Conservation (phyloP, 1,140 invertebrate genomes). For the Hirudo medicinalis region DNA sequence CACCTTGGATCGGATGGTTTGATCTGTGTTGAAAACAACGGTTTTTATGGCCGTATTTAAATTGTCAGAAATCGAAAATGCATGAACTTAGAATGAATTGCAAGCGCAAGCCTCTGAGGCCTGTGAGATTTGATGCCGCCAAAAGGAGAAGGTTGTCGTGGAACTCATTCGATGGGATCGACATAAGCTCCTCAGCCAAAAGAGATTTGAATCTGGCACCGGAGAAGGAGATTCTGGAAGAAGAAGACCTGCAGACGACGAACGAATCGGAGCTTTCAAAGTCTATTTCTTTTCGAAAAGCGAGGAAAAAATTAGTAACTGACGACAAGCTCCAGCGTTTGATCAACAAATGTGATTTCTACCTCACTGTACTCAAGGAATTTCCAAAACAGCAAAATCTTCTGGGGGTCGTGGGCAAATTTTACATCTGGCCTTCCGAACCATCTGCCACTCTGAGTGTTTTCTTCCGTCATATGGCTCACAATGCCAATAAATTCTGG, state of each 20-base stretch:
- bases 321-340: slow-evolving; percentile 1
- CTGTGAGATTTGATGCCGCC: slow-evolving; percentile 27
- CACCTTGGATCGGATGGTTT: too few species aligned
- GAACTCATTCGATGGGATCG: slow-evolving; percentile 29
- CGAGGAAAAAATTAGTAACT: not conserved
- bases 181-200: slow-evolving; percentile 26
- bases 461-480: slow-evolving; percentile 37
- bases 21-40: not conserved
- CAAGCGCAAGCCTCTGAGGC: slow-evolving; percentile 31
- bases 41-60: not conserved
- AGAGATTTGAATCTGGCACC: slow-evolving; percentile 25
- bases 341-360: slow-evolving; percentile 19
- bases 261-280: slow-evolving; percentile 1
- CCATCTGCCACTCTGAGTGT: slow-evolving; percentile 19
- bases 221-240: slow-evolving; percentile 20
- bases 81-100: slow-evolving; percentile 27
- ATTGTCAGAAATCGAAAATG: not conserved
- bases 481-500: slow-evolving; percentile 32
- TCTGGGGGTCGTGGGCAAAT: slow-evolving; percentile 27
- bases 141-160: slow-evolving; percentile 31
- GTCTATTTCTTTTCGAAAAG: not conserved
- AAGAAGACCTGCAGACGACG: slow-evolving; percentile 24
- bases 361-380: slow-evolving; percentile 22
- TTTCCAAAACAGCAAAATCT: slow-evolving; percentile 21
- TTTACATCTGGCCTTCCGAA: slow-evolving; percentile 24